Evolutionary conservation across 2,888 invertebrate genomes (phyloP).

Genomic region (Drosophila hamatofila): DNA sequence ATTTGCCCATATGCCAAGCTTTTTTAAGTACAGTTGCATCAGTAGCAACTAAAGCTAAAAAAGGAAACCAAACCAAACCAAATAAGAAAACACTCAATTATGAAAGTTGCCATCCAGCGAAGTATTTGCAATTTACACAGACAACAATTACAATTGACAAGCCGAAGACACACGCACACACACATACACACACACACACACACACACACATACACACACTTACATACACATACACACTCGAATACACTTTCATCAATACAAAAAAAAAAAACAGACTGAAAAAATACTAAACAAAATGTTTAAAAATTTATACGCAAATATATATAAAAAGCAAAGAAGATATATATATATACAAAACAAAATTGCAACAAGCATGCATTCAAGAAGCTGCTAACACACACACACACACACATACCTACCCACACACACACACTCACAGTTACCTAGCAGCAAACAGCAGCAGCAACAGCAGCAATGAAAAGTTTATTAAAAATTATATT

Average conservation of each 20-base stretch:
- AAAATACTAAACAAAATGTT: constrained; percentile 56
- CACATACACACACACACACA: constrained; percentile 6
- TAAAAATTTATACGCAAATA: constrained; percentile 49
- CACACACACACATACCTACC: constrained; percentile 14
- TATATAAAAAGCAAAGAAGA: constrained; percentile 12
- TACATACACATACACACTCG: too few species aligned
- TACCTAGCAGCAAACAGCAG: constrained; percentile 37
- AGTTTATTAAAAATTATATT: constrained; percentile 34
- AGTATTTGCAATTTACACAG: constrained; percentile 68
- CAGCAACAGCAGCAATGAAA: constrained; percentile 39
- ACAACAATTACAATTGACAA: background rate
- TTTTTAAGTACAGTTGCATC: constrained; percentile 25
- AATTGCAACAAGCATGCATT: constrained; percentile 4
- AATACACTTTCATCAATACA: constrained; percentile 40
- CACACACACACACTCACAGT: constrained; percentile 21
- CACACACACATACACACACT: constrained; percentile 28
- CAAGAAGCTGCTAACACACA: constrained; percentile 42
- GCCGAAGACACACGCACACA: constrained; percentile 13
- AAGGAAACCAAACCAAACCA: constrained; percentile 17
- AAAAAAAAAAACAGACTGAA: constrained; percentile 54
- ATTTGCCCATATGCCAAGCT: constrained; percentile 35
- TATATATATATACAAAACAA: constrained; percentile 8
- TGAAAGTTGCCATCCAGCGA: constrained; percentile 80
- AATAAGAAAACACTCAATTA: constrained; percentile 50
- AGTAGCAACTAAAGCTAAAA: constrained; percentile 20